These are phyloP conservation scores for Prosapia bicincta DNA, from an alignment of 2,888 invertebrate genomes.

Conservation along the genomic window DNA sequence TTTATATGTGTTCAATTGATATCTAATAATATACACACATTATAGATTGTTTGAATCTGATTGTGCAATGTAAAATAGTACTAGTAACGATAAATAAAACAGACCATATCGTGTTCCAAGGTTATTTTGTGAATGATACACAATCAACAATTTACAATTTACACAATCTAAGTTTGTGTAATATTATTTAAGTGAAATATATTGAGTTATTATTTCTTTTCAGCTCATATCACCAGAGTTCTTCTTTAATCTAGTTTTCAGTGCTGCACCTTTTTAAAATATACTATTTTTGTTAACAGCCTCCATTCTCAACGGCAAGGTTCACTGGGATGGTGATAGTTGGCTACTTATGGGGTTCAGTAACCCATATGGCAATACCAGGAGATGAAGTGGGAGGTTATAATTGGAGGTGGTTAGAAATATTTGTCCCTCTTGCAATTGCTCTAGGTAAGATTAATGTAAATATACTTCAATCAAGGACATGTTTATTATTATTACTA, in stretches of 20 bases:
- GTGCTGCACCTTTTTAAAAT: not conserved
- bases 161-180: no score
- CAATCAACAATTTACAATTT: no score
- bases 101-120: no score
- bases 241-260: not conserved
- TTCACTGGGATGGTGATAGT: conserved; percentile 75
- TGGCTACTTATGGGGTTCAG: conserved; percentile 75
- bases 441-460: conserved; percentile 64
- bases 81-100: no score
- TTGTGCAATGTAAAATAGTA: no score
- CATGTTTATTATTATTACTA: no score
- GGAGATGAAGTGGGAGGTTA: conserved; percentile 66
- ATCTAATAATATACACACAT: no score
- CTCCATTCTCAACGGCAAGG: conserved; percentile 76
- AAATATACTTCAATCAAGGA: no score
- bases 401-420: conserved; percentile 66
- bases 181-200: no score
- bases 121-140: no score
- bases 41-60: no score
- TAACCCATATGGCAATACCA: conserved; percentile 73
- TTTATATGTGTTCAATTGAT: no score
- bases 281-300: conserved; percentile 52
- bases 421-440: conserved; percentile 66
- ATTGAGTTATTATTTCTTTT: not conserved
- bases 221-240: not conserved